Evolutionary conservation across 2,888 invertebrate genomes (phyloP).

Genomic region (Melieria omissa): DNA sequence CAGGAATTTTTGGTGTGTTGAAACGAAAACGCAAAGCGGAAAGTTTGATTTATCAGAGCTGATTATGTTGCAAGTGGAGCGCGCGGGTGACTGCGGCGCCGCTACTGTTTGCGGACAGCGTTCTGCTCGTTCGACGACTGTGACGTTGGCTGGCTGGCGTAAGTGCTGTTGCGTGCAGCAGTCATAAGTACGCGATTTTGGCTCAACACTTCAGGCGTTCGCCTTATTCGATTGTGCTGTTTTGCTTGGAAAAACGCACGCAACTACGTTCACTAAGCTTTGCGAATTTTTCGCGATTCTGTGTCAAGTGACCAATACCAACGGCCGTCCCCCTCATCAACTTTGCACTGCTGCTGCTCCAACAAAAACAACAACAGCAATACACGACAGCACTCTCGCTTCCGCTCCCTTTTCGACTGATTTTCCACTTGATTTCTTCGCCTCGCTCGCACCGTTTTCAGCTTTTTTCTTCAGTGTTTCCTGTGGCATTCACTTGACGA

Average conservation of each 20-base stretch:
- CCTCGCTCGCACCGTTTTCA: neutral
- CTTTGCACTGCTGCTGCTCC: slow-evolving; percentile 1
- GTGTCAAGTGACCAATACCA: slow-evolving; percentile 30
- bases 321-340: slow-evolving; percentile 20
- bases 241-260: no score
- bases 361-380: neutral
- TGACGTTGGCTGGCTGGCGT: slow-evolving; percentile 12
- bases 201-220: no score
- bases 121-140: neutral
- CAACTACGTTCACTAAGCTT: no score
- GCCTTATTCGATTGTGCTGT: no score
- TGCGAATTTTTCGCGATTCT: slow-evolving; percentile 11
- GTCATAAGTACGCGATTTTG: neutral
- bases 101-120: no score
- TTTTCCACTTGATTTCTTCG: slow-evolving; percentile 31
- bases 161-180: neutral
- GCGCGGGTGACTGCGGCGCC: neutral
- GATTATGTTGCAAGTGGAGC: slow-evolving; percentile 22
- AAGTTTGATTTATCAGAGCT: slow-evolving; percentile 29
- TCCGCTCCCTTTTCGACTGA: slow-evolving; percentile 19
- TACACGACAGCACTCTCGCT: slow-evolving; percentile 16
- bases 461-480: neutral
- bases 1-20: neutral
- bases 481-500: neutral
- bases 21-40: neutral